phyloP scores from a whole-genome alignment of 2,797 vertebrate species.

The Semaprochilodus insignis region DNA sequence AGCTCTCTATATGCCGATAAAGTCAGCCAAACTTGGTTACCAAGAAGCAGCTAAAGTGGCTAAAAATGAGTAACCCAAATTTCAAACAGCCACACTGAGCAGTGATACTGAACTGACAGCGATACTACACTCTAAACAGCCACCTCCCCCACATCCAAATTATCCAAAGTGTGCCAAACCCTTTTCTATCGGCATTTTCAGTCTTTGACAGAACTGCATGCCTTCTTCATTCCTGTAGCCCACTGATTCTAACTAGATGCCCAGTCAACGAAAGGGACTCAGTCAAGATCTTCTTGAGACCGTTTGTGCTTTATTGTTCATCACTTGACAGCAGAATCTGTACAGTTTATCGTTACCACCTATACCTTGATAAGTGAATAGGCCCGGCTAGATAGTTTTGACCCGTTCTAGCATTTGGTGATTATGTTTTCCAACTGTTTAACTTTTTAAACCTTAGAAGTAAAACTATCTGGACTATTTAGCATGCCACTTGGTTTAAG shows the following conservation, averaged over 20 bases:
- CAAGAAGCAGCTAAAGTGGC: background rate
- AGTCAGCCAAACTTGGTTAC: background rate
- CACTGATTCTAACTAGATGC: background rate
- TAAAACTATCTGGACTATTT: background rate
- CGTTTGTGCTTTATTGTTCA: background rate
- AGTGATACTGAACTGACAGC: background rate
- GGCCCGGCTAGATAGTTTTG: background rate
- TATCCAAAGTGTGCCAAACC: background rate
- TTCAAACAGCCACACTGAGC: background rate
- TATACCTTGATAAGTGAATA: background rate
- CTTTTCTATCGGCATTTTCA: background rate
- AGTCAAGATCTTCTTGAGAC: background rate
- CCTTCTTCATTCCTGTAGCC: background rate
- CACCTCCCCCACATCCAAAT: background rate
- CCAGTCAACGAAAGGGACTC: background rate
- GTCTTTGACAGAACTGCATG: background rate
- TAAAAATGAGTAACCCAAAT: background rate
- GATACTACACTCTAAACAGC: background rate
- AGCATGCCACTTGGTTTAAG: too few species aligned
- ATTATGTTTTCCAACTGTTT: too few species aligned
- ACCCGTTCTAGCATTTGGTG: background rate
- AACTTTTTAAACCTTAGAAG: background rate
- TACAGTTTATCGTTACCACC: background rate
- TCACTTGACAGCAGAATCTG: background rate
- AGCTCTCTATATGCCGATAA: background rate